These are phyloP conservation scores for Thymelicus acteon DNA, from an alignment of 2,888 invertebrate genomes.

Conservation along the genomic window DNA sequence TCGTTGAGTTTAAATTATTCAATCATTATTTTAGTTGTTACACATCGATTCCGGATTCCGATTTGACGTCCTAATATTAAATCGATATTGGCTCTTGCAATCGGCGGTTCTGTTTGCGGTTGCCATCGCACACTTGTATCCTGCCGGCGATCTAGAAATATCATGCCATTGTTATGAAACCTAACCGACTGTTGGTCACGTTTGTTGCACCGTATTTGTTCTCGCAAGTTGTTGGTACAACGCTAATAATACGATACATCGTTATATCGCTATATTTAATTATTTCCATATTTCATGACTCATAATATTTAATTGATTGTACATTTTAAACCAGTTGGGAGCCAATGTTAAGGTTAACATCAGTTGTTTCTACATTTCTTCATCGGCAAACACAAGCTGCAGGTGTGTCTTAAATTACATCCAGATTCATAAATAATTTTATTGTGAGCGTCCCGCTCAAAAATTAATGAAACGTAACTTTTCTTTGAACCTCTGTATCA, in stretches of 20 bases:
- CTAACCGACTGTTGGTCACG: conserved; percentile 63
- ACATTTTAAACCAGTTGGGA: too few species aligned
- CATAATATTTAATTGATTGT: background rate
- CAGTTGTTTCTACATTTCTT: too few species aligned
- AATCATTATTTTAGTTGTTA: background rate
- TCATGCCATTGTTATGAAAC: conserved; percentile 69
- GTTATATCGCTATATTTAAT: conserved; percentile 15
- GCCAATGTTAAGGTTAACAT: too few species aligned
- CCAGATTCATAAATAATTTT: too few species aligned
- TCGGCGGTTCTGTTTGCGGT: conserved; percentile 52
- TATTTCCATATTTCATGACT: background rate
- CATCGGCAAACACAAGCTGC: too few species aligned
- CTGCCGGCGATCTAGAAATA: conserved; percentile 66
- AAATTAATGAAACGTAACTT: too few species aligned
- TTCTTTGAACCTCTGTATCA: too few species aligned
- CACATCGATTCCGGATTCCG: background rate
- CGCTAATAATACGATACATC: conserved; percentile 42
- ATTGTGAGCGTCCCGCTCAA: too few species aligned
- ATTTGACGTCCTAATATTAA: conserved; percentile 21
- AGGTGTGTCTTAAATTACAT: too few species aligned
- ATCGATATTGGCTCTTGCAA: conserved; percentile 32
- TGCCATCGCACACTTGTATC: conserved; percentile 55
- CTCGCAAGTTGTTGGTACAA: conserved; percentile 55
- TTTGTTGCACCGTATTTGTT: conserved; percentile 52
- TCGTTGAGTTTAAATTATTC: too few species aligned